phyloP scores from a whole-genome alignment of 2,113 vertebrate species.

The Antennarius striatus region DNA sequence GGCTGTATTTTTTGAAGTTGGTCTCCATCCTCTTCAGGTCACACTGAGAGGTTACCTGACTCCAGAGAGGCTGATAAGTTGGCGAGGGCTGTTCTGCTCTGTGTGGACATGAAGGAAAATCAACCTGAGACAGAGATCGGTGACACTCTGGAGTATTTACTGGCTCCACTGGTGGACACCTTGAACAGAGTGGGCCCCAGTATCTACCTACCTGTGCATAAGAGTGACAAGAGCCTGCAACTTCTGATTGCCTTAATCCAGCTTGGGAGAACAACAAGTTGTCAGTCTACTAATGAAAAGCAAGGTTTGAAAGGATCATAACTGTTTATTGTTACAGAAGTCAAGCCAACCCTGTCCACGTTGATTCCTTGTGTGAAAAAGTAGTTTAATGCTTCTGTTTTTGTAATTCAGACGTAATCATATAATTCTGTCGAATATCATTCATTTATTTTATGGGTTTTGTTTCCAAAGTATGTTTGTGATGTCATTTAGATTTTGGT shows the following conservation, averaged over 20 bases:
- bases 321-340: background rate
- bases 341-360: too few species aligned
- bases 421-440: background rate
- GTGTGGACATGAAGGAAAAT: constrained; percentile 71
- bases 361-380: too few species aligned
- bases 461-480: background rate
- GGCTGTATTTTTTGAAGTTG: background rate
- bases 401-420: background rate
- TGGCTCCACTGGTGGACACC: constrained; percentile 87
- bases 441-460: background rate
- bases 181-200: constrained; percentile 87
- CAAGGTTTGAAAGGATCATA: constrained; percentile 53
- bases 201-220: constrained; percentile 87
- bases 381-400: too few species aligned
- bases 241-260: constrained; percentile 85
- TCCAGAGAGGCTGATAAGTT: constrained; percentile 85
- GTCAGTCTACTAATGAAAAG: constrained; percentile 3
- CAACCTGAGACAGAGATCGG: constrained; percentile 48
- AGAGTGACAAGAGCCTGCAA: constrained; percentile 91
- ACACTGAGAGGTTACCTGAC: constrained; percentile 81
- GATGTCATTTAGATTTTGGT: background rate
- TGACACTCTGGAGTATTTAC: constrained; percentile 78
- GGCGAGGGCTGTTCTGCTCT: constrained; percentile 85
- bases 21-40: constrained; percentile 65
- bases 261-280: constrained; percentile 45